These are phyloP conservation scores for Rhinolophus sinicus DNA, from an alignment of 2,113 vertebrate genomes.

Conservation along the genomic window DNA sequence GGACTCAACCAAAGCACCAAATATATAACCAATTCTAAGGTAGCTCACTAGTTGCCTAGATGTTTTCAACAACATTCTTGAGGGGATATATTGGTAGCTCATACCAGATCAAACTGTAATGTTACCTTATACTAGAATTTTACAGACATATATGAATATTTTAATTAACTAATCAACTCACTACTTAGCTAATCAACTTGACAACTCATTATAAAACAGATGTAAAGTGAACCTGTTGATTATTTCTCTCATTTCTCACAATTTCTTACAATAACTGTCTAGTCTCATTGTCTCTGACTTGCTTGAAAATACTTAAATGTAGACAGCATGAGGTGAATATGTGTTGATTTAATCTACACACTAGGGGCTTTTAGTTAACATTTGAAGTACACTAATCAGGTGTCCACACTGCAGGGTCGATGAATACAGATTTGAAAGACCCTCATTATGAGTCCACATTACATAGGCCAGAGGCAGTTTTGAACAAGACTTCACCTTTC, in stretches of 20 bases:
- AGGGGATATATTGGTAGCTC: background rate
- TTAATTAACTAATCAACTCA: background rate
- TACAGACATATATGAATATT: background rate
- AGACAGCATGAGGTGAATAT: background rate
- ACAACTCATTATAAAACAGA: background rate
- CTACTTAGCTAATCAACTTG: no score
- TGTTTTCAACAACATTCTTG: background rate
- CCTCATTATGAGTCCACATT: background rate
- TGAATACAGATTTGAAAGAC: background rate
- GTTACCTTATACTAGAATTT: background rate
- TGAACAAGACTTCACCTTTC: background rate
- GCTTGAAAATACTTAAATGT: background rate
- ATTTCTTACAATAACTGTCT: background rate
- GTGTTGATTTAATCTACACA: background rate
- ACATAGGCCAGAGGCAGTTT: background rate
- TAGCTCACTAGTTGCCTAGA: background rate
- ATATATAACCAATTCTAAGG: background rate
- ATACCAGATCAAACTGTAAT: background rate
- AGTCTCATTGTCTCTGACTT: background rate
- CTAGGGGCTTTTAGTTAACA: background rate
- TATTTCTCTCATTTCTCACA: background rate
- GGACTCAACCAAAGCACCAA: background rate
- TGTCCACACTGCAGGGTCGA: background rate
- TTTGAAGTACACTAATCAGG: background rate
- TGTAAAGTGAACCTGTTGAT: background rate